These are phyloP conservation scores for Tetrax tetrax DNA, from an alignment of 2,113 vertebrate species.

Conservation along the genomic window DNA sequence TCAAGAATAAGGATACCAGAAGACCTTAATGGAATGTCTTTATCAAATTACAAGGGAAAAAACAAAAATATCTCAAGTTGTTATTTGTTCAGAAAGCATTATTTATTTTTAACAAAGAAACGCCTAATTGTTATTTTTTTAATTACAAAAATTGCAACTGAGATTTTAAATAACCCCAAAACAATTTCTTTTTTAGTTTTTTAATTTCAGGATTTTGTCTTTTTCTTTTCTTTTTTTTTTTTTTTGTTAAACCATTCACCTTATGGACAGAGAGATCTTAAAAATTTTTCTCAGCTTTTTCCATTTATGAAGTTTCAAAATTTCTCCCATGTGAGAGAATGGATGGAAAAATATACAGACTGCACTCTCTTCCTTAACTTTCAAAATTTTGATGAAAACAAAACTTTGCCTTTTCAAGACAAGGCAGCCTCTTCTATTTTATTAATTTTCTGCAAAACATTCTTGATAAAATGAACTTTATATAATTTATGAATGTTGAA, in stretches of 20 bases:
- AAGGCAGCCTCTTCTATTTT: neutral
- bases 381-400: neutral
- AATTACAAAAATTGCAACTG: neutral
- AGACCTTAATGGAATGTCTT: neutral
- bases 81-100: neutral
- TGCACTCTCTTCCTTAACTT: neutral
- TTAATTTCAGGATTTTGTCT: neutral
- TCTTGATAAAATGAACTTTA: neutral
- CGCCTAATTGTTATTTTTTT: neutral
- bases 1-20: neutral
- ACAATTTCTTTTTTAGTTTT: neutral
- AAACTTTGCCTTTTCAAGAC: neutral
- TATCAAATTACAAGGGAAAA: neutral
- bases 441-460: neutral
- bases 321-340: neutral
- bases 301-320: neutral
- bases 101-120: neutral
- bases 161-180: neutral
- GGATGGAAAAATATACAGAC: neutral
- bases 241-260: neutral
- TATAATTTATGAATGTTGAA: neutral
- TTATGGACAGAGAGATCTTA: neutral
- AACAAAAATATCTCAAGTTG: rapidly evolving
- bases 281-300: neutral
- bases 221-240: neutral